These are phyloP conservation scores for Empidonax alnorum DNA, from an alignment of 2,113 vertebrate genomes.

Conservation along the genomic window DNA sequence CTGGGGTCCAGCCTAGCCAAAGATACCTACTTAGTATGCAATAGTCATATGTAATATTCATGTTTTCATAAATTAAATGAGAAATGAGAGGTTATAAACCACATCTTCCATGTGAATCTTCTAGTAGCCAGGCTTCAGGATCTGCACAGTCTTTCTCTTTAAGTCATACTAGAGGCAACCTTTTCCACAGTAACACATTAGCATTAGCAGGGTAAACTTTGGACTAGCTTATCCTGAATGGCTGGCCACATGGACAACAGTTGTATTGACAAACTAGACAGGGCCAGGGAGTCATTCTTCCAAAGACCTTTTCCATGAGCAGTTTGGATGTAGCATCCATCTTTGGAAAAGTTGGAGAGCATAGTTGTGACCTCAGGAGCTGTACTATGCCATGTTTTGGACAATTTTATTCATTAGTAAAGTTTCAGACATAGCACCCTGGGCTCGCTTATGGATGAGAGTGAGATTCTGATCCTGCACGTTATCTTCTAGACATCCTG, in stretches of 20 bases:
- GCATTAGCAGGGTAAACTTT: neutral
- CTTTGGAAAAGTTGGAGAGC: neutral
- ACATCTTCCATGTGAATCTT: neutral
- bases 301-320: neutral
- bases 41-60: neutral
- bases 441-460: rapidly evolving
- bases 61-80: neutral
- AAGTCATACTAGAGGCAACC: neutral
- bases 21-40: neutral
- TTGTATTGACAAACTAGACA: neutral
- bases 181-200: neutral
- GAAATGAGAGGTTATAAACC: neutral
- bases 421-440: neutral
- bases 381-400: neutral
- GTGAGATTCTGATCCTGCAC: neutral
- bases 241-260: neutral
- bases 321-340: neutral
- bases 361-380: neutral
- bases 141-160: neutral
- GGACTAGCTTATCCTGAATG: neutral
- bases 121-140: neutral
- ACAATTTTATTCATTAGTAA: neutral
- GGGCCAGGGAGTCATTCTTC: neutral
- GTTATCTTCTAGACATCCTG: neutral
- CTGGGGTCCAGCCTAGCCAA: neutral